Conservation (phyloP, 2,797 vertebrate genomes). For the Tadarida brasiliensis region DNA sequence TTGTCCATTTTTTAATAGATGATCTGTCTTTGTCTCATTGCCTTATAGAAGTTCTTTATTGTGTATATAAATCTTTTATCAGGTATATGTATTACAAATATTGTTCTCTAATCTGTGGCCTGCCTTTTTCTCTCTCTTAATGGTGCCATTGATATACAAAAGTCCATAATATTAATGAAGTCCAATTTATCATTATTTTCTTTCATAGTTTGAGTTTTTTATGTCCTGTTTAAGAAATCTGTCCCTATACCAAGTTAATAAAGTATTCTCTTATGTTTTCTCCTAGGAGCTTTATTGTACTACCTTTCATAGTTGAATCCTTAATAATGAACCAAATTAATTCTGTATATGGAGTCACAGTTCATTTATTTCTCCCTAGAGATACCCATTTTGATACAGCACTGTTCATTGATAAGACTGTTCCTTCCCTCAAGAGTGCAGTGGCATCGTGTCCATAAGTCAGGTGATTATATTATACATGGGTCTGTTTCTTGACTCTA, state of each 20-base stretch:
- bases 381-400: too few relatives aligned
- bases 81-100: not conserved
- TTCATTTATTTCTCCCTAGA: not conserved
- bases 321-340: not conserved
- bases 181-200: slow-evolving; percentile 8
- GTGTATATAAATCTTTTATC: slow-evolving; percentile 18
- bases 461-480: not conserved
- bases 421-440: not conserved
- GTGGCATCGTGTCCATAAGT: not conserved
- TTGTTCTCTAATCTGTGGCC: not conserved
- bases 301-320: not conserved
- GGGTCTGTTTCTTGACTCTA: not conserved
- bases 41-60: not conserved
- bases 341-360: not conserved
- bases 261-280: not conserved
- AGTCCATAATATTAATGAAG: slow-evolving; percentile 19
- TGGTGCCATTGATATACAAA: not conserved
- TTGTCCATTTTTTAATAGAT: not conserved
- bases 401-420: not conserved
- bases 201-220: not conserved
- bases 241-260: not conserved
- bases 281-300: not conserved
- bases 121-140: slow-evolving; percentile 13
- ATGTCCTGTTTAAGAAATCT: slow-evolving; percentile 43
- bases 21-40: not conserved